These are phyloP conservation scores for Wiebesia pumilae DNA, from an alignment of 1,140 invertebrate genomes.

Conservation along the genomic window DNA sequence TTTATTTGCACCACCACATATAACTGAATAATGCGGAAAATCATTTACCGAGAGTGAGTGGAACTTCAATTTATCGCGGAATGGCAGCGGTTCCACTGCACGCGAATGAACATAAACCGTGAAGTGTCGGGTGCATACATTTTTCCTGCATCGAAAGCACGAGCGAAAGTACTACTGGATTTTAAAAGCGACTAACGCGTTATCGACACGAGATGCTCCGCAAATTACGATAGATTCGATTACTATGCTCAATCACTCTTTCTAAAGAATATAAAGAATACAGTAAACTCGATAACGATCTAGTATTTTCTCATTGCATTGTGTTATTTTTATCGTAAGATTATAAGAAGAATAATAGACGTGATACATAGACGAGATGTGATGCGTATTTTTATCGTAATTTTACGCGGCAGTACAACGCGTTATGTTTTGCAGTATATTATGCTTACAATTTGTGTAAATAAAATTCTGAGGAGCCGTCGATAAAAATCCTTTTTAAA, in stretches of 20 bases:
- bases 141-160: background rate
- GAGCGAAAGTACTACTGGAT: background rate
- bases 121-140: conserved; percentile 13
- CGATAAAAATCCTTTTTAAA: too few species aligned
- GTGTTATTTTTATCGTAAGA: too few species aligned
- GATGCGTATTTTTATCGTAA: too few species aligned
- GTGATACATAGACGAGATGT: too few species aligned
- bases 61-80: conserved; percentile 7
- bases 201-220: background rate
- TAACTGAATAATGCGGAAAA: background rate
- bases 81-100: background rate
- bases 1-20: background rate
- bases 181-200: background rate
- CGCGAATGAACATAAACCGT: background rate
- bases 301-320: too few species aligned
- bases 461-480: too few species aligned
- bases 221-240: background rate
- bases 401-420: too few species aligned
- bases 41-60: conserved; percentile 18
- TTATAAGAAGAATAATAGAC: too few species aligned
- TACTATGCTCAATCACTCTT: background rate
- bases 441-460: too few species aligned
- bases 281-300: too few species aligned
- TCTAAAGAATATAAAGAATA: too few species aligned
- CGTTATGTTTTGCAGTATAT: too few species aligned